Evolutionary conservation across 2,888 invertebrate genomes (phyloP), one percentile per base, ranked within the genome.

Genomic region (Dicyrtoma fusca): DNA sequence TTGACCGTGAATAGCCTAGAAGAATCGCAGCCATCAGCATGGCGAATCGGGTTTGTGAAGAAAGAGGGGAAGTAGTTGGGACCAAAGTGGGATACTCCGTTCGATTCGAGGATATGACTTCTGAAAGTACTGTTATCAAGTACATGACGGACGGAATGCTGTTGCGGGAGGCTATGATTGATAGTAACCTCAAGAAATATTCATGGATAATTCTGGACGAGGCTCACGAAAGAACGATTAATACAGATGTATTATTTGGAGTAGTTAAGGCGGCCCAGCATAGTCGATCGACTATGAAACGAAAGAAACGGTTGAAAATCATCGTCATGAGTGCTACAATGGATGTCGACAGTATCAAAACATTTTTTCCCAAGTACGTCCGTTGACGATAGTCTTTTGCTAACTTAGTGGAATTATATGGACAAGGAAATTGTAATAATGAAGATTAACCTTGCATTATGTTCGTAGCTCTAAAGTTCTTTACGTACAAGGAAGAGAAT

Each of bases 71-170:
- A 10, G 81, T 83, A 57, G 77, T 87, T 59, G 88, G 88, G n/a
- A 82, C 83, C n/a, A 74, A 83, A 73, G 87, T 87, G 59, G 83
- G 90, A 14, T 93, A 92, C 82, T 88, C 89, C 44, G 95, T 97
- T 0, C 88, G 97, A 77, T 97, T 97, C 86, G 95, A 97, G 84
- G 94, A 96, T 85, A 88, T 89, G 1, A 92, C 94, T 0, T 90
- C 91, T 61, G 84, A 87, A 0, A 86, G 87, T 74, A 97, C 97
- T 0, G 91, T 90, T 84, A 90, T 97, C 8, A 94, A 93, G 82
- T 97, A 91, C 84, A 85, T 97, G 82, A 97, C 97, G 3, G 97
- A 97, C 85, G 97, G 97, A 53, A 95, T 95, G 89, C 85, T 97
- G 80, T 85, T 97, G 4, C 87, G 97, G 70, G 97, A 97, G 85